Evolutionary conservation across 1,140 invertebrate species (phyloP).

Genomic region (Cheumatopsyche charites): DNA sequence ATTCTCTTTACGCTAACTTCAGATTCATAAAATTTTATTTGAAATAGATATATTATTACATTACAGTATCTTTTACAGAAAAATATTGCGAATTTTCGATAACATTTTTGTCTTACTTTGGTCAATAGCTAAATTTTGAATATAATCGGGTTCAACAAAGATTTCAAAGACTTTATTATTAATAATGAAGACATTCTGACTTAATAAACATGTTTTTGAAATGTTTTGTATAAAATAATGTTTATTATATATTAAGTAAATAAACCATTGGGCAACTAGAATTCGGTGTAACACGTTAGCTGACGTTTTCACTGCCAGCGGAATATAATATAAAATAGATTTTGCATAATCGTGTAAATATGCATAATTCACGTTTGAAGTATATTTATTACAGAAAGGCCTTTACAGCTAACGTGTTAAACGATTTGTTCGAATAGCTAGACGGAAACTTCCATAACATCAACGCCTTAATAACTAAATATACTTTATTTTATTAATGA

Average conservation of each 20-base stretch:
- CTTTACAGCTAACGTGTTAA: slow-evolving; percentile 22
- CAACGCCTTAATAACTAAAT: slow-evolving; percentile 20
- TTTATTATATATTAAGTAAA: background rate
- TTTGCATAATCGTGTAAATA: slow-evolving; percentile 3
- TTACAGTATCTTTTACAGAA: too few relatives aligned
- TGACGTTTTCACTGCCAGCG: slow-evolving; percentile 22
- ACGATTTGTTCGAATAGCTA: slow-evolving; percentile 13
- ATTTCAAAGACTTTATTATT: too few relatives aligned
- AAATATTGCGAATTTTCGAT: too few relatives aligned
- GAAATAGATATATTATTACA: too few relatives aligned
- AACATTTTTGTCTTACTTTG: too few relatives aligned
- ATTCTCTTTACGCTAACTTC: too few relatives aligned
- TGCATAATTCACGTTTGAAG: background rate
- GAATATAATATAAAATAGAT: background rate
- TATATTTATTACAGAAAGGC: background rate
- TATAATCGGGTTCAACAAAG: too few relatives aligned
- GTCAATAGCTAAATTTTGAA: too few relatives aligned
- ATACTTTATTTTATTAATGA: slow-evolving; percentile 9
- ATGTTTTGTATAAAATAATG: background rate
- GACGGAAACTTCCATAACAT: slow-evolving; percentile 17
- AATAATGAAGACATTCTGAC: too few relatives aligned
- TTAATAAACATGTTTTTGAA: too few relatives aligned
- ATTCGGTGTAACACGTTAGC: slow-evolving; percentile 7
- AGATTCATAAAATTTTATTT: too few relatives aligned
- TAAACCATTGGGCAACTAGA: background rate